Base-by-base conservation (phyloP, 2,113 vertebrate genomes). In the Dolichallabes microphthalmus region DNA sequence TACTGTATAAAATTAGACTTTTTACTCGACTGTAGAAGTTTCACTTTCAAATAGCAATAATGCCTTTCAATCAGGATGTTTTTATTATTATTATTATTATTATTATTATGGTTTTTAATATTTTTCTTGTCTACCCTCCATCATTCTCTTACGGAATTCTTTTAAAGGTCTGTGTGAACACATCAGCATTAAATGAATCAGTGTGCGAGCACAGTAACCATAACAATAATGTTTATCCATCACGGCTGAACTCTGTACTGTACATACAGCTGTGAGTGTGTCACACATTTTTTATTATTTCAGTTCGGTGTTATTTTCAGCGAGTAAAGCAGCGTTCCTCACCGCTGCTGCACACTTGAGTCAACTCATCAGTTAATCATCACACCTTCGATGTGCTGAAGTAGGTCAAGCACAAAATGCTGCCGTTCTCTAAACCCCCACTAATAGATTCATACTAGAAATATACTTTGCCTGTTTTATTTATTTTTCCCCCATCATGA, bases 21-120 rank as follows among this genome's bases (percentile, higher is more conserved):
- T 68, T 19, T 19, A 39, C 19, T 45, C 19, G 11, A 22, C 17
- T 22, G 39, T 71, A 71, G 30, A 39, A 20, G 7, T 69, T 69
- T 91, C 90, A 90, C 90, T 87, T 90, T 92, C 93, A 92, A 19
- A 92, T 92, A 89, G n/a, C 25, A 64, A 12, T 11, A 27, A 27
- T 6, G 64, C 0, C 5, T 27, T n/a, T 4, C 61, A 27, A 4
- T 64, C n/a, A 27, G 2, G 15, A 15, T 30, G 10, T 6, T 69
- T 53, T 66, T 85, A 17, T 68, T 52, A 45, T 45, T 45, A 45
- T 45, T 45, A 45, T 45, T 45, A 45, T 45, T 45, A 45, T 45
- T 45, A 45, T 45, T 45, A 8, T 45, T 45, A 1, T 45, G 0
- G 7, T 45, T 45, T 0, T 45, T 45, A 39, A 4, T 39, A 39